A percentile compares a stretch with the other conserved stretches of the same genome.
These are phyloP conservation scores for Hartigia nigra DNA, from an alignment of 2,888 invertebrate species.

Conservation along the genomic window DNA sequence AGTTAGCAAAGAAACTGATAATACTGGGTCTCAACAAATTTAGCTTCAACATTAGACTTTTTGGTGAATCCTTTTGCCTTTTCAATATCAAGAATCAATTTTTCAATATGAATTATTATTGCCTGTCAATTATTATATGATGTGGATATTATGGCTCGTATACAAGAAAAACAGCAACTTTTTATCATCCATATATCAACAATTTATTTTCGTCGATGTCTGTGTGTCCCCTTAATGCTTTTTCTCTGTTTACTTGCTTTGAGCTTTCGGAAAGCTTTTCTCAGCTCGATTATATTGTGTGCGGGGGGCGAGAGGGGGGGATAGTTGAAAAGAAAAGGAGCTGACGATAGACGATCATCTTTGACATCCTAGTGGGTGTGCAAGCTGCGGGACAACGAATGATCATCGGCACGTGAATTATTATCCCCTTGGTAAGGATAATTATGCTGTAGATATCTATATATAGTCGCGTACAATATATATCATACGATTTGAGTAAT, in stretches of 20 bases:
- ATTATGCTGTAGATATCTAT: background rate
- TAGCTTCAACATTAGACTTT: background rate
- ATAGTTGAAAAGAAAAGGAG: background rate
- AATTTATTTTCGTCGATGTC: background rate
- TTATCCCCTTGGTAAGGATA: background rate
- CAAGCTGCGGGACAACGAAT: background rate
- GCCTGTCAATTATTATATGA: background rate
- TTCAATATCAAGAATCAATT: background rate
- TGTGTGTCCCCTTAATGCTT: background rate
- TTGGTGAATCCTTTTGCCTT: background rate
- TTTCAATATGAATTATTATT: background rate
- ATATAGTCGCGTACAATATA: background rate
- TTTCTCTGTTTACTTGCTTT: background rate
- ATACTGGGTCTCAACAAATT: background rate
- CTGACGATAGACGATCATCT: background rate
- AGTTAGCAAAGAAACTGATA: background rate
- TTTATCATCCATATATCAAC: background rate
- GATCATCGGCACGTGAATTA: background rate
- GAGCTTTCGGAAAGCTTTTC: background rate
- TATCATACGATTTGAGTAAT: background rate
- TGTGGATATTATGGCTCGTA: background rate
- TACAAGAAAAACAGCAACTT: background rate
- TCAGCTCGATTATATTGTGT: background rate
- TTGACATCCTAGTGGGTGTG: background rate
- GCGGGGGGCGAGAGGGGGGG: background rate